Evolutionary conservation across 2,888 invertebrate species (phyloP), one percentile per base, ranked within the genome.

Genomic region (Danaus chrysippus): DNA sequence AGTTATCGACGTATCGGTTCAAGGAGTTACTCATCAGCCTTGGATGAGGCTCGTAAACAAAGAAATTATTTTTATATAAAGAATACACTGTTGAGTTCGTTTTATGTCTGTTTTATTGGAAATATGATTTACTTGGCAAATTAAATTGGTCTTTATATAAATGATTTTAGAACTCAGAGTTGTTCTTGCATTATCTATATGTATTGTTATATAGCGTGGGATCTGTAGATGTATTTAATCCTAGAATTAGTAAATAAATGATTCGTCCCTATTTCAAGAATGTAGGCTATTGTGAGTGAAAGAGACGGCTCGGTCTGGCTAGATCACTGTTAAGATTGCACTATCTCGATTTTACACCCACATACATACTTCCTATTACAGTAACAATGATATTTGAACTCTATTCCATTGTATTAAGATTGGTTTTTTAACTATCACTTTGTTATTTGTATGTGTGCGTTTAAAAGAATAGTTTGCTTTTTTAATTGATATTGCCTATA

Each of bases 291-390:
- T 65, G 64, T 68, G 73, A 65, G 68, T 58, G 71, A 74, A 59
- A 60, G 73, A 63, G 74, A 75, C 63, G 63, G 65, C 62, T 59
- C 62, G 69, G 66, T 69, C 58, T 67, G 68, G 67, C 70, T 70
- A 75, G 77, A 79, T 81, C 75, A 73, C 70, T 73, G 76, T 75
- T 77, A 73, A 78, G 82, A 81, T 82, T 80, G 76, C 66, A 67
- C 70, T 71, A 76, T 77, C 76, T 73, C 68, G 71, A 74, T 74
- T 71, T 61, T 65, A 79, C 82, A 79, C 82, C 82, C 79, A 82
- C 81, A 70, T 68, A 67, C 73, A 72, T 69, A 81, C 77, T 81
- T 80, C 81, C 80, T 79, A 76, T 62, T 64, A 13, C 52, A 17
- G 12, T 41, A 52, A 56, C 41, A 65, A 56, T 57, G 61, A 52